These are phyloP conservation scores for Crocallis elinguaria DNA, from an alignment of 2,888 invertebrate species.

Conservation along the genomic window DNA sequence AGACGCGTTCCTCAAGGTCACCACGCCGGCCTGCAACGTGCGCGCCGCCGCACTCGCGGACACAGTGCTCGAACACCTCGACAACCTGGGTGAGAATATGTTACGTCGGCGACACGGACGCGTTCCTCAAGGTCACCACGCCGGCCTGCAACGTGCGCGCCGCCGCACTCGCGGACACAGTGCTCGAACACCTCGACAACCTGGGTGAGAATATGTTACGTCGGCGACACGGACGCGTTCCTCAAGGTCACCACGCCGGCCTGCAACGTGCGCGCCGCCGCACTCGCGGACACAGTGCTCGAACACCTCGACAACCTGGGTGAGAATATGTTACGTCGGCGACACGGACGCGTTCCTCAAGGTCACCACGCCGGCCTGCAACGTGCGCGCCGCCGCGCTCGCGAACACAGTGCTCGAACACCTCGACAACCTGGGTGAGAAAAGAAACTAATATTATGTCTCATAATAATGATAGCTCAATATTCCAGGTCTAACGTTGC, in stretches of 20 bases:
- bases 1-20: slow-evolving; percentile 98
- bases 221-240: slow-evolving; percentile 97
- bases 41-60: slow-evolving; percentile 61
- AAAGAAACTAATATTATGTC: neutral
- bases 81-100: slow-evolving; percentile 70
- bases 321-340: slow-evolving; percentile 57
- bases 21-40: slow-evolving; percentile 88
- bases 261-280: slow-evolving; percentile 58
- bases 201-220: neutral
- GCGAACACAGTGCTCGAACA: slow-evolving; percentile 43
- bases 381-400: slow-evolving; percentile 58
- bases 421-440: neutral
- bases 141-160: slow-evolving; percentile 86
- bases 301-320: neutral
- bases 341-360: slow-evolving; percentile 99
- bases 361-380: slow-evolving; percentile 91
- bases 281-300: slow-evolving; percentile 53
- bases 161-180: slow-evolving; percentile 55
- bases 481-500: slow-evolving; percentile 86
- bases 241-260: slow-evolving; percentile 96
- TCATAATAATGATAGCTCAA: neutral
- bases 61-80: slow-evolving; percentile 83
- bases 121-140: slow-evolving; percentile 96
- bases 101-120: slow-evolving; percentile 93
- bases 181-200: slow-evolving; percentile 50